phyloP scores from a whole-genome alignment of 2,113 vertebrate species.

The Callocephalon fimbriatum region DNA sequence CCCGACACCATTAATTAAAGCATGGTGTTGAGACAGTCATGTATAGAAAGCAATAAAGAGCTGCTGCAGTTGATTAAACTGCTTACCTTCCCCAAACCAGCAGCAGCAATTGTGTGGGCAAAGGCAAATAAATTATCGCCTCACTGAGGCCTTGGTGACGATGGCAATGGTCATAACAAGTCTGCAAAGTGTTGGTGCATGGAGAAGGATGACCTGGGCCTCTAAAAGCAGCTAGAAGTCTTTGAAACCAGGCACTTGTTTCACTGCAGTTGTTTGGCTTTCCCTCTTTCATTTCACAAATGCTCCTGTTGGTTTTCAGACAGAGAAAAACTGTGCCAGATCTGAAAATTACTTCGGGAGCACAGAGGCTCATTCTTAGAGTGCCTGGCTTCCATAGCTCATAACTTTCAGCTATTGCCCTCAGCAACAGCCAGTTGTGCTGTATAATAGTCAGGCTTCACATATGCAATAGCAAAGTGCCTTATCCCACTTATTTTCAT shows the following conservation, averaged over 20 bases:
- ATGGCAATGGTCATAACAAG: rapidly evolving
- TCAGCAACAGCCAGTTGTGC: not conserved
- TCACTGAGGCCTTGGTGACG: rapidly evolving
- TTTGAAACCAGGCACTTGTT: not conserved
- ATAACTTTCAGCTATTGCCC: not conserved
- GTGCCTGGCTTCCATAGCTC: rapidly evolving
- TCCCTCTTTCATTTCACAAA: not conserved
- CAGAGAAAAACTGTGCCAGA: not conserved
- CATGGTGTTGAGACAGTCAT: not conserved
- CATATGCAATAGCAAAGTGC: not conserved
- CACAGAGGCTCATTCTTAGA: not conserved
- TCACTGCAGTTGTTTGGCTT: not conserved
- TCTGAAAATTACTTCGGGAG: not conserved
- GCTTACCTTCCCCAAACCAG: not conserved
- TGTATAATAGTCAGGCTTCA: not conserved
- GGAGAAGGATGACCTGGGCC: not conserved
- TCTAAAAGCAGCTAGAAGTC: rapidly evolving
- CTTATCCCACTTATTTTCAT: not conserved
- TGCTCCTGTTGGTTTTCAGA: not conserved
- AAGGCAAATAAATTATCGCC: rapidly evolving
- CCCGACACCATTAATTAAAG: constrained; percentile 21
- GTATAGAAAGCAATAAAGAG: constrained; percentile 41
- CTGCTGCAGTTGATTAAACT: constrained; percentile 45
- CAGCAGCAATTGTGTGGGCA: rapidly evolving
- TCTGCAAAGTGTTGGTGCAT: rapidly evolving